Conservation (phyloP, 2,113 vertebrate species). For the Nerophis lumbriciformis region DNA sequence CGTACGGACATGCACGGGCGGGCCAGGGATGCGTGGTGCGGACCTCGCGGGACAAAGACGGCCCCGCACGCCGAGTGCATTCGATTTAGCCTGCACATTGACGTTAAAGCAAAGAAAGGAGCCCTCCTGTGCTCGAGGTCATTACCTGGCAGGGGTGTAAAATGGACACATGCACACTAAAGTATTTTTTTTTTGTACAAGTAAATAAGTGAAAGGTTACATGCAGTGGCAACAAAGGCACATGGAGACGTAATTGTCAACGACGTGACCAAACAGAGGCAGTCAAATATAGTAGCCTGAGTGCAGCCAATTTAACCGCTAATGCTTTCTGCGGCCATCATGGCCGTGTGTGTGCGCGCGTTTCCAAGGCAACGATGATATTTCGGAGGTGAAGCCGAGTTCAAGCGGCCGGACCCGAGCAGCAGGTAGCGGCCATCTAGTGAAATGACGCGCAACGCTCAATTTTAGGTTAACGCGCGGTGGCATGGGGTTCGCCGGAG, state of each 20-base stretch:
- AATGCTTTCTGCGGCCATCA: constrained; percentile 66
- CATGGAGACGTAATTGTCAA: constrained; percentile 36
- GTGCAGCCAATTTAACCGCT: constrained; percentile 62
- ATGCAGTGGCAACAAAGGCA: constrained; percentile 22
- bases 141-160: constrained; percentile 49
- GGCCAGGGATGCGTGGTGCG: too few relatives aligned
- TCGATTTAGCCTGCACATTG: constrained; percentile 44
- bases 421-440: constrained; percentile 31
- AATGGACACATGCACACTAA: constrained; percentile 34
- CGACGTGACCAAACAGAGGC: constrained; percentile 52
- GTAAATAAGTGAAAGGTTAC: constrained; percentile 26
- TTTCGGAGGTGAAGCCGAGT: constrained; percentile 54
- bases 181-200: neutral
- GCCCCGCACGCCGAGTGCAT: constrained; percentile 38
- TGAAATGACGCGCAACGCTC: constrained; percentile 23
- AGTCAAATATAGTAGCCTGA: constrained; percentile 59
- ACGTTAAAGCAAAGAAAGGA: constrained; percentile 43
- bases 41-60: constrained; percentile 41
- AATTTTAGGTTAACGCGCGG: too few relatives aligned
- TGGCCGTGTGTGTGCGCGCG: constrained; percentile 34
- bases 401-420: constrained; percentile 40
- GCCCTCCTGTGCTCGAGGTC: constrained; percentile 33
- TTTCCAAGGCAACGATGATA: constrained; percentile 61
- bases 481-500: too few relatives aligned
- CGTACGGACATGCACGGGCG: too few relatives aligned